Evolutionary conservation across 1,140 invertebrate genomes (phyloP), one percentile per base, ranked within the genome.

Genomic region (Lithobius niger): DNA sequence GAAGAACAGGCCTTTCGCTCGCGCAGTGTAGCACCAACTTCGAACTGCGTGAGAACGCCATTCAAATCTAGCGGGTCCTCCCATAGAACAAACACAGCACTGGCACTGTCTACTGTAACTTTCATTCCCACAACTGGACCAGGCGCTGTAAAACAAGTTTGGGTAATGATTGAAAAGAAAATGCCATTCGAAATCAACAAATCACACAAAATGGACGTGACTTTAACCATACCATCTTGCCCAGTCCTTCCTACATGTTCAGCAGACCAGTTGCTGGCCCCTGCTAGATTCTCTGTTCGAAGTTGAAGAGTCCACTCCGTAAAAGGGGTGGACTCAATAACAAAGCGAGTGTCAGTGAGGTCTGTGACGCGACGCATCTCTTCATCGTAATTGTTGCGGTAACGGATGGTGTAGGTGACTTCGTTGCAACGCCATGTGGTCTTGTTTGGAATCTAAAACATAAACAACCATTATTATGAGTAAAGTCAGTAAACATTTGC

Each of bases 401-500:
- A 50, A n/a, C 48, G 21, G 6, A 50, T 24, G 16, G 48, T 50
- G 25, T 26, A 50, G 6, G 48, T 50, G 6, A 50, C 27, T 26
- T 50, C 48, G 4, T 26, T 3, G 21, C 48, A 50, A 3, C 48
- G 3, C 48, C 48, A 50, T 27, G 48, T 27, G 24, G 6, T 50
- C 48, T 27, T 16, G 27, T 3, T 4, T 10, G 25, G 25, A 25
- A 50, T 26, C 21, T 26, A 80, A 74, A n/a, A 82, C 79, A n/a
- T 81, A 82, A 49, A 49, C 28, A 42, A 50, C n/a, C n/a, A n/a
- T n/a, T n/a, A n/a, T n/a, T n/a, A n/a, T n/a, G n/a, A n/a, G n/a
- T n/a, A n/a, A n/a, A n/a, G n/a, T n/a, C n/a, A n/a, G n/a, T n/a
- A n/a, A n/a, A n/a, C n/a, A n/a, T n/a, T n/a, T n/a, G n/a, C n/a